Evolutionary conservation across 2,797 vertebrate genomes (phyloP).

Genomic region (Amazonetta brasiliensis): DNA sequence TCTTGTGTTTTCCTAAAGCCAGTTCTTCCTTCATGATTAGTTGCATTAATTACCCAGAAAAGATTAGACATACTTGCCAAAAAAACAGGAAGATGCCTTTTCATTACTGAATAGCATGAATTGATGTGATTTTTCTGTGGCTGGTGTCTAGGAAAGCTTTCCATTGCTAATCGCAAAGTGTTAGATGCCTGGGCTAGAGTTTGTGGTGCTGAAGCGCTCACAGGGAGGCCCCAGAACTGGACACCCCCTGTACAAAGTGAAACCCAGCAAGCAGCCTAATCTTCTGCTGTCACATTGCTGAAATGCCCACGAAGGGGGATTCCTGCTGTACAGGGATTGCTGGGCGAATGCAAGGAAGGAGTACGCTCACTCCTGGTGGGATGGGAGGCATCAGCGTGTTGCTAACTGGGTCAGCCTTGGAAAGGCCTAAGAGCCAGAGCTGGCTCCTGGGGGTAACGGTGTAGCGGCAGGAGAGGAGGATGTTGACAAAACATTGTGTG

Average conservation of each 20-base stretch:
- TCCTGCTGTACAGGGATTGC: background rate
- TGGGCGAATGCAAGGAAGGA: background rate
- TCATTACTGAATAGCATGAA: background rate
- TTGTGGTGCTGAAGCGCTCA: background rate
- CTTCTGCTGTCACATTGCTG: background rate
- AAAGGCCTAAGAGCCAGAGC: background rate
- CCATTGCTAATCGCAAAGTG: rapidly evolving
- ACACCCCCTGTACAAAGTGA: background rate
- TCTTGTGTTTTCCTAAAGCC: background rate
- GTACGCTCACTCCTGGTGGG: background rate
- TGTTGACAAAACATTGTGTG: background rate
- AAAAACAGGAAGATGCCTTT: background rate
- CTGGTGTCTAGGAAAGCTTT: background rate
- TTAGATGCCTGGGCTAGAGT: background rate
- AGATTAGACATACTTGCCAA: background rate
- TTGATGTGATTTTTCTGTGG: background rate
- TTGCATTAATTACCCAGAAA: conserved; percentile 19
- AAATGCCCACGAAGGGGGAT: background rate
- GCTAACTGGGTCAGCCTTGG: background rate
- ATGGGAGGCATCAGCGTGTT: background rate
- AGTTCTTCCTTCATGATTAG: background rate
- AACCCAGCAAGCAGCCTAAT: background rate
- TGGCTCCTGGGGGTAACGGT: background rate
- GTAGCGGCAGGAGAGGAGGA: background rate
- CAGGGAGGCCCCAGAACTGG: background rate